Conservation (phyloP, 2,888 invertebrate genomes). For the Cheilosia soror region DNA sequence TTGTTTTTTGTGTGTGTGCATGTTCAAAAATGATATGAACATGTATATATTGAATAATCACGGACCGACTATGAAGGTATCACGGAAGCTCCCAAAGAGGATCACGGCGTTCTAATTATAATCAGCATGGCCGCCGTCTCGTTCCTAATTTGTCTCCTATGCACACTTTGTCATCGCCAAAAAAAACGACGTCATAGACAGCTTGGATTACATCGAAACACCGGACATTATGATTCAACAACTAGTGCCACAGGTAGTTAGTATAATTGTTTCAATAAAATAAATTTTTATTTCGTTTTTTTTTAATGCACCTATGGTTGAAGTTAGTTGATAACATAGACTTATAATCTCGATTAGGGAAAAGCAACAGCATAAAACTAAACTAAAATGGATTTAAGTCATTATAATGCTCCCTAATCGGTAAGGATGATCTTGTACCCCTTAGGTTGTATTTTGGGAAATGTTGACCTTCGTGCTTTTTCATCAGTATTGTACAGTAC, state of each 20-base stretch:
- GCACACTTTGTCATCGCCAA: conserved; percentile 85
- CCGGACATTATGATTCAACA: conserved; percentile 84
- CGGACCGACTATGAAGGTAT: conserved; percentile 80
- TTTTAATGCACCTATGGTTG: background rate
- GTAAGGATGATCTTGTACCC: no score
- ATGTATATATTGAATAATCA: conserved; percentile 26
- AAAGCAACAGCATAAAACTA: no score
- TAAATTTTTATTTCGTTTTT: conserved; percentile 17
- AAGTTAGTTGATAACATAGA: no score
- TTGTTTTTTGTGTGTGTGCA: conserved; percentile 15
- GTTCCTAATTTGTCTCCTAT: conserved; percentile 85
- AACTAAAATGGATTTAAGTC: no score
- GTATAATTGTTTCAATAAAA: background rate
- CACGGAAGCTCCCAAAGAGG: conserved; percentile 84
- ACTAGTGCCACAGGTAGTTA: conserved; percentile 83
- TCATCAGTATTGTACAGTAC: no score
- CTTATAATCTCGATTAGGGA: no score
- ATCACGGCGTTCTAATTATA: conserved; percentile 84
- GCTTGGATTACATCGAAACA: conserved; percentile 83
- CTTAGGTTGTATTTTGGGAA: no score
- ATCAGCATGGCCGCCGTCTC: conserved; percentile 84
- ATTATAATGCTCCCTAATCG: no score
- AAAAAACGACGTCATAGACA: conserved; percentile 84
- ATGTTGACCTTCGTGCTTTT: no score
- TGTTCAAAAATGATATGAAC: conserved; percentile 47